Conservation (phyloP, 2,888 invertebrate species). For the Lasioglossum oenotherae region DNA sequence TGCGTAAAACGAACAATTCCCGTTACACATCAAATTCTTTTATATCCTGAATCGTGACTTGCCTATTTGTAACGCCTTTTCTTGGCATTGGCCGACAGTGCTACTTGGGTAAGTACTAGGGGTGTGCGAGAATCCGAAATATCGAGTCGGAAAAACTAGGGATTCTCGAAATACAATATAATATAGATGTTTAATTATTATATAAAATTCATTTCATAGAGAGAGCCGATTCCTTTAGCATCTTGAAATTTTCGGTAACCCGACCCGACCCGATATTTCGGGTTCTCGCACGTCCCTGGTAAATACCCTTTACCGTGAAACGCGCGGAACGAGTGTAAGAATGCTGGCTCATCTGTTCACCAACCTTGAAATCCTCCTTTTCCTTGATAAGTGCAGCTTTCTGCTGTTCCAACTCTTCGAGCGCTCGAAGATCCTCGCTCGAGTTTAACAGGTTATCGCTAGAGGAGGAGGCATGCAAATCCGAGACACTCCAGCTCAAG, state of each 20-base stretch:
- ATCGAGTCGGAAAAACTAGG: too few species aligned
- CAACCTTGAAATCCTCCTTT: conserved; percentile 83
- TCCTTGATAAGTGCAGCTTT: conserved; percentile 83
- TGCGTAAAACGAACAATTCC: background rate
- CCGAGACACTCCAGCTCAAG: conserved; percentile 92
- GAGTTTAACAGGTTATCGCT: conserved; percentile 82
- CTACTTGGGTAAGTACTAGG: background rate
- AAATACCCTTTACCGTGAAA: background rate
- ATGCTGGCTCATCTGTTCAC: background rate
- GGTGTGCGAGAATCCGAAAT: too few species aligned
- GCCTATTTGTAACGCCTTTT: background rate
- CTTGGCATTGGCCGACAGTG: background rate
- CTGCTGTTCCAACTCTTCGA: conserved; percentile 83
- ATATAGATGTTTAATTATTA: too few species aligned
- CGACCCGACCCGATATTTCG: too few species aligned
- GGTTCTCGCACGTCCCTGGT: too few species aligned
- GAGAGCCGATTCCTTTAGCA: too few species aligned
- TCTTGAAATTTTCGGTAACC: too few species aligned
- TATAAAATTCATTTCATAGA: too few species aligned
- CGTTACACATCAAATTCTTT: background rate
- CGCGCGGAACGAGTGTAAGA: background rate
- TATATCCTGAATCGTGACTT: background rate
- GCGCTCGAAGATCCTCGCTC: conserved; percentile 82
- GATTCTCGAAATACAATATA: too few species aligned
- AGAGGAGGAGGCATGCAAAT: conserved; percentile 88